A percentile compares a stretch with the other conserved stretches of the same genome.
Conservation (phyloP, 2,888 invertebrate genomes). For the Phragmatobia fuliginosa region DNA sequence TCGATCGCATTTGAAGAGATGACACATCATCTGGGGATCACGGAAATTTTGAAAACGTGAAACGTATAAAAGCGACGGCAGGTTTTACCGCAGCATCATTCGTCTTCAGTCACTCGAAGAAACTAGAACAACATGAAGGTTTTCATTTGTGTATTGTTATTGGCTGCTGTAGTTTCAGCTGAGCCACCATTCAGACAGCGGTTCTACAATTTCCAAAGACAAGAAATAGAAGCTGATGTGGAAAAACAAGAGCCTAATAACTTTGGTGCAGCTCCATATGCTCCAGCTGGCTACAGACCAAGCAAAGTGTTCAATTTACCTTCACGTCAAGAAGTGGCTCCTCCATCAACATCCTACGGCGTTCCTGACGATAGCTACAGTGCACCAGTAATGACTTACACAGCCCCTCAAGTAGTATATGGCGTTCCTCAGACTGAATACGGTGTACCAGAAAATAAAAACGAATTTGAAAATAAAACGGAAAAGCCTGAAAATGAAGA, state of each 20-base stretch:
- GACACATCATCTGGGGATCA: constrained; percentile 72
- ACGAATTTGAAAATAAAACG: constrained; percentile 33
- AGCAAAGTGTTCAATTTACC: constrained; percentile 74
- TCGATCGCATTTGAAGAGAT: constrained; percentile 71
- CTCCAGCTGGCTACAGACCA: constrained; percentile 75
- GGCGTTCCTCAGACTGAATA: constrained; percentile 52
- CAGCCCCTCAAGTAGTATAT: constrained; percentile 63
- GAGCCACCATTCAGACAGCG: constrained; percentile 73
- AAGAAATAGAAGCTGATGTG: constrained; percentile 62
- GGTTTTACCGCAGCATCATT: constrained; percentile 73
- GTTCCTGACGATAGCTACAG: constrained; percentile 77
- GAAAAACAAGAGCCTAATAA: constrained; percentile 49
- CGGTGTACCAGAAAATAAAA: constrained; percentile 47
- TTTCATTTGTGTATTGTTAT: constrained; percentile 68
- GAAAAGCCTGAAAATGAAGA: constrained; percentile 22
- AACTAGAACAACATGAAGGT: constrained; percentile 67
- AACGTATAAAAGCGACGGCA: constrained; percentile 71
- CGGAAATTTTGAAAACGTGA: constrained; percentile 67
- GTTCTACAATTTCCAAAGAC: constrained; percentile 67
- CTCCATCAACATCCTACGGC: constrained; percentile 75
- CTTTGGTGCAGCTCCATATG: constrained; percentile 69
- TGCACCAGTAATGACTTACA: constrained; percentile 73
- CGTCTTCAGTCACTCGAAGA: constrained; percentile 67
- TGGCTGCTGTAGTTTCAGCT: constrained; percentile 69
- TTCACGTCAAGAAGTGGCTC: constrained; percentile 65